A percentile compares a stretch with the other conserved stretches of the same genome.
Evolutionary conservation across 2,113 vertebrate species (phyloP).

Genomic region (Geothlypis trichas): DNA sequence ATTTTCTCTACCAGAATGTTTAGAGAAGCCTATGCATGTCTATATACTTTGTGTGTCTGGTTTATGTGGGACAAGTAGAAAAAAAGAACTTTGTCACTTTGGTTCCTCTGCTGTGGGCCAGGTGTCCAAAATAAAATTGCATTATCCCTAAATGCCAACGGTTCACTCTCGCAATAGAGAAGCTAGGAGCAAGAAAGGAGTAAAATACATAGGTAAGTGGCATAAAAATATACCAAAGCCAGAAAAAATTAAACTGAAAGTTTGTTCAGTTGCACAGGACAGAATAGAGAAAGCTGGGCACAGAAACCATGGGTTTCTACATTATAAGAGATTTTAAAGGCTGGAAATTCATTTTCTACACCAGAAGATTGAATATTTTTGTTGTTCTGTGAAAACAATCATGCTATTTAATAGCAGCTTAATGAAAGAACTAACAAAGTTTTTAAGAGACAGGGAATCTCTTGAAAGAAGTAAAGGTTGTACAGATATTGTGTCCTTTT

Average conservation of each 20-base stretch:
- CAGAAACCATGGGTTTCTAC: not conserved
- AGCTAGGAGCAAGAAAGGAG: not conserved
- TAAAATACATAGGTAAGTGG: not conserved
- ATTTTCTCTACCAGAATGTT: not conserved
- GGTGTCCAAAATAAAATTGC: not conserved
- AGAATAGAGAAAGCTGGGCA: not conserved
- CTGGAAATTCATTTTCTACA: not conserved
- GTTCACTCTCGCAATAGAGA: not conserved
- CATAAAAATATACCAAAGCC: not conserved
- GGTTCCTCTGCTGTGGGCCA: not conserved
- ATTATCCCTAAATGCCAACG: not conserved
- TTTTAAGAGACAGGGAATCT: not conserved
- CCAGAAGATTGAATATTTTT: not conserved
- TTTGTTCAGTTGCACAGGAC: not conserved
- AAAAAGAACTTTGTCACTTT: not conserved
- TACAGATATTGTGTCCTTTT: not conserved
- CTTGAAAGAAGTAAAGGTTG: not conserved
- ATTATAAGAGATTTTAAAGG: not conserved
- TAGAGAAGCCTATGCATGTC: not conserved
- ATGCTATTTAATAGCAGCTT: not conserved
- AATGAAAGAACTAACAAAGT: not conserved
- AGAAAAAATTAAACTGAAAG: not conserved
- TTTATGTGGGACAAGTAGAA: not conserved
- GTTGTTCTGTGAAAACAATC: not conserved
- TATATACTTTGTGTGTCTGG: not conserved